Evolutionary conservation across 2,888 invertebrate species (phyloP), one percentile per base, ranked within the genome.

Genomic region (Acanthosepion esculentum): DNA sequence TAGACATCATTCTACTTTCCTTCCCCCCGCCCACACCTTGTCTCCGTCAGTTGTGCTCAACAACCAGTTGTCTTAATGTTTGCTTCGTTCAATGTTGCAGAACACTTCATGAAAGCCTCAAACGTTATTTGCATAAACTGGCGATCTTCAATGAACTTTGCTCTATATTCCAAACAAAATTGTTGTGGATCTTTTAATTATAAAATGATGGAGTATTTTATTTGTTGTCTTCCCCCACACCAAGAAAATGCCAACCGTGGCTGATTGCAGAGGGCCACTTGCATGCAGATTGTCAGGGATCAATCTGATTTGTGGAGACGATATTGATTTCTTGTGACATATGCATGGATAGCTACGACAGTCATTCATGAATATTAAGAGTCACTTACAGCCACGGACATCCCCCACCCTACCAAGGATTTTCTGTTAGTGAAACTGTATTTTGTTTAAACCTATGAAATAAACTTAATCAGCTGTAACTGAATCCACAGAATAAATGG

Each of bases 101-200:
- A 92, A 92, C 92, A 15, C 50, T 48, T 50, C 50, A 48, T 92
- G 50, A 50, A 92, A 92, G 48, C 92, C 92, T 48, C 50, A 92
- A 92, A 92, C 50, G 92, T 92, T 48, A 92, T 92, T 92, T 92
- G 92, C 92, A 92, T 92, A 92, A 92, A 92, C 48, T 26, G 48
- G 50, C 50, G 92, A 48, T 92, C 92, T 50, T 50, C 48, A n/a
- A 48, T 26, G 92, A 92, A 92, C 92, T 48, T 48, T 50, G 92
- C 92, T 92, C 92, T 92, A 50, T 92, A 92, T 92, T 92, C 50
- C 10, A n/a, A n/a, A 92, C 48, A 92, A 92, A 92, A 50, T 48
- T 48, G 50, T n/a, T 48, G n/a, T 50, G 92, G 92, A 92, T 92
- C 92, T 92, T 92, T 92, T 92, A 92, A 92, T 92, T 92, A 92